Conservation (phyloP, 2,797 vertebrate genomes). For the Sebastes elongatus region DNA sequence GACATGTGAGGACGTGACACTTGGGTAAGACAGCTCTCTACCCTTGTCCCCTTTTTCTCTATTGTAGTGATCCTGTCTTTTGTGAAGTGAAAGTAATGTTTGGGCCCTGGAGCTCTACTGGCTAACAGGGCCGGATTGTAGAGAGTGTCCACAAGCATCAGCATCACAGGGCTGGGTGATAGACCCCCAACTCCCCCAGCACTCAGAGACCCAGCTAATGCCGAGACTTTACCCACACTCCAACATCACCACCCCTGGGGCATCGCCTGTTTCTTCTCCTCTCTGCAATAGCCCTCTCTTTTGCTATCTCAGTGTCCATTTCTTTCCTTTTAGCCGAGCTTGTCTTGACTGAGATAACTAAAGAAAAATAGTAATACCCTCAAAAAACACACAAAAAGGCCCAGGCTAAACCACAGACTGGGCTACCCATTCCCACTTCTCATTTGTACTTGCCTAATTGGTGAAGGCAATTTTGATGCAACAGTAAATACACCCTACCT, state of each 20-base stretch:
- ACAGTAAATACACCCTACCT: background rate
- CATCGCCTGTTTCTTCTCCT: constrained; percentile 21
- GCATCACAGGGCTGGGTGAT: constrained; percentile 64
- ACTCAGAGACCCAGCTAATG: constrained; percentile 45
- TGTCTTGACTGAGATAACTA: background rate
- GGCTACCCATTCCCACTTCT: background rate
- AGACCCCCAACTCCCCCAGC: constrained; percentile 43
- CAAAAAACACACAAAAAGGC: background rate
- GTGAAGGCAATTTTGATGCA: background rate
- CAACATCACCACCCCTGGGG: constrained; percentile 40
- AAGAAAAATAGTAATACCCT: background rate
- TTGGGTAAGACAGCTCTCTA: constrained; percentile 56
- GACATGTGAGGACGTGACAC: constrained; percentile 66
- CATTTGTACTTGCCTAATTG: background rate
- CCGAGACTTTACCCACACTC: constrained; percentile 35
- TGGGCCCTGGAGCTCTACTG: constrained; percentile 66
- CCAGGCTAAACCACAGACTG: background rate
- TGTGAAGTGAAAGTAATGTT: constrained; percentile 77
- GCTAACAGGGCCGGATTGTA: constrained; percentile 57
- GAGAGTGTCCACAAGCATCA: constrained; percentile 76
- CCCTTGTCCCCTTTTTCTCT: constrained; percentile 57
- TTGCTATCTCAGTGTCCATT: background rate
- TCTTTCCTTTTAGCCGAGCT: constrained; percentile 8
- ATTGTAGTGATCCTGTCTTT: constrained; percentile 68
- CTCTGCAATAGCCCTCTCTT: background rate